phyloP scores from a whole-genome alignment of 2,113 vertebrate genomes.

The Corydoras sp. region DNA sequence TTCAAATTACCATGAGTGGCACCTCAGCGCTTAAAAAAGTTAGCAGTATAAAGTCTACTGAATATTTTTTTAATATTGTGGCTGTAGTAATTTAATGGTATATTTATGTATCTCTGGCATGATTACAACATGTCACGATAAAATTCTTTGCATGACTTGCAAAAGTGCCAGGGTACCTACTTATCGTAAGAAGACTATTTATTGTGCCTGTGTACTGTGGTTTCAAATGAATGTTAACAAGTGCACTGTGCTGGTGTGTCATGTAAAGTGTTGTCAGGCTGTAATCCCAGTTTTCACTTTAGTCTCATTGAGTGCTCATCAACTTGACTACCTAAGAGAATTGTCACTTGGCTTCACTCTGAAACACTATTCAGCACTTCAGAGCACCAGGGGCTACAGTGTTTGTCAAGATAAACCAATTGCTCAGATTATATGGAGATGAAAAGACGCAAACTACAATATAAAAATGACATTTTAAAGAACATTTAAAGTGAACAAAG shows the following conservation, averaged over 20 bases:
- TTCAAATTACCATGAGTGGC: conserved; percentile 35
- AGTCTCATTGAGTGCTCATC: conserved; percentile 33
- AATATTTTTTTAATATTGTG: conserved; percentile 31
- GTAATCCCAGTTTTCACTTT: conserved; percentile 37
- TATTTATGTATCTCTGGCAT: conserved; percentile 24
- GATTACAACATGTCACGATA: conserved; percentile 10
- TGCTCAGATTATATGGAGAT: not conserved
- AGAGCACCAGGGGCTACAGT: not conserved
- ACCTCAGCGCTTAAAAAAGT: conserved; percentile 12
- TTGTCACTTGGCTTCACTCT: conserved; percentile 29
- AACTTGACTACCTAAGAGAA: conserved; percentile 36
- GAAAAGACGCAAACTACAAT: not conserved
- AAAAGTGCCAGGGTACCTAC: not conserved
- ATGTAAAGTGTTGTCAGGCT: conserved; percentile 33
- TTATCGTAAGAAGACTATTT: conserved; percentile 28
- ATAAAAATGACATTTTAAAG: not conserved
- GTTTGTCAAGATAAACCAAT: not conserved
- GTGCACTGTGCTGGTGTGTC: conserved; percentile 24
- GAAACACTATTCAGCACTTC: conserved; percentile 29
- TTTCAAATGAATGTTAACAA: conserved; percentile 40
- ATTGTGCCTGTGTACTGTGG: not conserved
- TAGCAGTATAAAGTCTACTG: conserved; percentile 14
- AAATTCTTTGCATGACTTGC: conserved; percentile 21
- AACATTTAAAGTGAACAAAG: too few species aligned
- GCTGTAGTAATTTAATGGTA: conserved; percentile 16